A percentile compares a stretch with the other conserved stretches of the same genome.
phyloP scores from a whole-genome alignment of 2,113 vertebrate species.

The Apaloderma vittatum region DNA sequence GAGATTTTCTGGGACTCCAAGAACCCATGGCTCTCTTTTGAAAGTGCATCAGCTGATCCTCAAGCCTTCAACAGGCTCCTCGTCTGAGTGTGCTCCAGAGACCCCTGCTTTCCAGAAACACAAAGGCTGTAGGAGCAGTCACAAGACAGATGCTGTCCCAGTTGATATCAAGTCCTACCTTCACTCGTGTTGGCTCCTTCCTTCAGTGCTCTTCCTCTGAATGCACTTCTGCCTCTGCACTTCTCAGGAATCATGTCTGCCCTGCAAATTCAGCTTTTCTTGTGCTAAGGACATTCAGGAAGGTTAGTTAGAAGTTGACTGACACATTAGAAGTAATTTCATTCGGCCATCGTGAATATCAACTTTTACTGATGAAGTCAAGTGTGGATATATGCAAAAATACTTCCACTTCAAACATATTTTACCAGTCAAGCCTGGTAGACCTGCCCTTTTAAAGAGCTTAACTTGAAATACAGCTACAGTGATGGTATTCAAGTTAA shows the following conservation, averaged over 20 bases:
- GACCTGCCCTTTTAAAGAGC: neutral
- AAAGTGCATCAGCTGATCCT: neutral
- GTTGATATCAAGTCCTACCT: neutral
- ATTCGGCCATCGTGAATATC: neutral
- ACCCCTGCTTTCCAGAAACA: neutral
- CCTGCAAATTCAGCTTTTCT: accelerated
- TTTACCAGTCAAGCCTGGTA: neutral
- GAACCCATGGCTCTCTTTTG: neutral
- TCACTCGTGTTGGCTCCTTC: neutral
- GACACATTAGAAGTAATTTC: neutral
- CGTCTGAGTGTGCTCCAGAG: accelerated
- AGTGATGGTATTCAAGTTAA: neutral
- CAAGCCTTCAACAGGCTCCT: neutral
- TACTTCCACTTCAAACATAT: neutral
- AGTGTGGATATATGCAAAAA: neutral
- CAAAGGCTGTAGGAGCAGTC: neutral
- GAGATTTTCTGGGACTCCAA: neutral
- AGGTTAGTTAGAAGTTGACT: neutral
- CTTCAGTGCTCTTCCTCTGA: neutral
- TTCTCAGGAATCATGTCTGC: neutral
- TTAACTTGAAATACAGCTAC: neutral
- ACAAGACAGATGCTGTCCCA: neutral
- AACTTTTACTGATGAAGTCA: neutral
- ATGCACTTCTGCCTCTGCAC: neutral
- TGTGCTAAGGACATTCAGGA: neutral